Evolutionary conservation across 1,140 invertebrate species (phyloP).

Genomic region (Drosophila nigrodunni): DNA sequence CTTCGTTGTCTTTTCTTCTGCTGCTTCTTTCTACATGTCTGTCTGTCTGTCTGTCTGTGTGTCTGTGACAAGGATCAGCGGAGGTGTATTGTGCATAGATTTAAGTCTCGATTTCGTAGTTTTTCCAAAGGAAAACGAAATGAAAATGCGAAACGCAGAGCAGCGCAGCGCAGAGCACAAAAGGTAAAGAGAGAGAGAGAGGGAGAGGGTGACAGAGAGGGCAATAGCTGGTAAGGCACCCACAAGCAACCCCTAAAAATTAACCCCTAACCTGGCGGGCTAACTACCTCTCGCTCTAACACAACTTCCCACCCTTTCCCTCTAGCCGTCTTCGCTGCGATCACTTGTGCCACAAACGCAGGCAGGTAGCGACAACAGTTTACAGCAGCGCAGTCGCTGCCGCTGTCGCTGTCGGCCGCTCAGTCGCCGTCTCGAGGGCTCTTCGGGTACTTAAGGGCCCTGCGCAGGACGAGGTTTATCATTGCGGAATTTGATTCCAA

Average conservation of each 20-base stretch:
- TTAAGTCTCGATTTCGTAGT: conserved; percentile 71
- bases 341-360: conserved; percentile 17
- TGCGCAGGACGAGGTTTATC: conserved; percentile 79
- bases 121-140: conserved; percentile 67
- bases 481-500: conserved; percentile 84
- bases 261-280: conserved; percentile 21
- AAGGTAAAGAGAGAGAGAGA: conserved; percentile 13
- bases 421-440: neutral
- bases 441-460: conserved; percentile 64
- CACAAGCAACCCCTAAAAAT: conserved; percentile 39
- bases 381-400: conserved; percentile 19
- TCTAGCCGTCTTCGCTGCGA: conserved; percentile 12
- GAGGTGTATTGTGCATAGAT: conserved; percentile 50
- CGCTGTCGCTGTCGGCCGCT: conserved; percentile 11
- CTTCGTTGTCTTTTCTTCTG: conserved; percentile 6
- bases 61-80: conserved; percentile 65
- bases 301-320: too few species aligned
- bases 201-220: conserved; percentile 2
- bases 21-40: conserved; percentile 6
- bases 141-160: conserved; percentile 30
- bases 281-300: neutral
- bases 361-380: conserved; percentile 46
- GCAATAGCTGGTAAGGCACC: conserved; percentile 9
- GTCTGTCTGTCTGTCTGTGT: neutral
- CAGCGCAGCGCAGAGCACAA: conserved; percentile 9